phyloP scores from a whole-genome alignment of 2,113 vertebrate genomes.

The Rana temporaria region DNA sequence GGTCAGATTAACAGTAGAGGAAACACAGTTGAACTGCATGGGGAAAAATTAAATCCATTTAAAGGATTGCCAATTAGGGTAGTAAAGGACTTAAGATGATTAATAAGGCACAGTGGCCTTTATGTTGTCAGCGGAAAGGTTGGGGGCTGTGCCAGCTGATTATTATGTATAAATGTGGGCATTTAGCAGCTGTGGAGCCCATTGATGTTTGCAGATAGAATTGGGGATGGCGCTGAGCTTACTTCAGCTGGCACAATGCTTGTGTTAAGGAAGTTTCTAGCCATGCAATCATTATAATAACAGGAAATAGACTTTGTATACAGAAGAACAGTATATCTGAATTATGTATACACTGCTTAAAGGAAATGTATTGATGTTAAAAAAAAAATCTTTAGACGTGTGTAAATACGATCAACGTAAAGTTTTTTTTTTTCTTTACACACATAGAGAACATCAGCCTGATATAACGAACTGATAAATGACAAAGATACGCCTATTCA shows the following conservation, averaged over 20 bases:
- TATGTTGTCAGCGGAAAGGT: background rate
- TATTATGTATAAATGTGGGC: background rate
- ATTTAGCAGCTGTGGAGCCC: background rate
- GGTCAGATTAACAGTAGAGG: background rate
- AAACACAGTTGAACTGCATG: background rate
- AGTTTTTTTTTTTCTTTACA: no score
- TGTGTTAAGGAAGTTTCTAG: background rate
- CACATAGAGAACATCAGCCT: no score
- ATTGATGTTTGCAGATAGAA: background rate
- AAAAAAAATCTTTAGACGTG: no score
- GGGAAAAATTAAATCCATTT: conserved; percentile 15
- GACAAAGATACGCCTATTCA: no score
- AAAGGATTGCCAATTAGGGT: conserved; percentile 24
- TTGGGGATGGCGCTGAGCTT: background rate
- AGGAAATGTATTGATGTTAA: no score
- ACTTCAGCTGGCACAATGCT: background rate
- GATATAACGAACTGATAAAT: no score
- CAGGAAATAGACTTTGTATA: no score
- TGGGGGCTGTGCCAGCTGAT: conserved; percentile 4
- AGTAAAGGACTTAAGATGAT: conserved; percentile 17
- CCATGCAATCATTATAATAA: no score
- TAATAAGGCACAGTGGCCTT: conserved; percentile 12
- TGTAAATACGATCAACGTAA: no score
- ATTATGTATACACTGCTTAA: no score
- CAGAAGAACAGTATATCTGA: no score